Conservation (phyloP, 2,888 invertebrate genomes). For the Sminthurides aquaticus region DNA sequence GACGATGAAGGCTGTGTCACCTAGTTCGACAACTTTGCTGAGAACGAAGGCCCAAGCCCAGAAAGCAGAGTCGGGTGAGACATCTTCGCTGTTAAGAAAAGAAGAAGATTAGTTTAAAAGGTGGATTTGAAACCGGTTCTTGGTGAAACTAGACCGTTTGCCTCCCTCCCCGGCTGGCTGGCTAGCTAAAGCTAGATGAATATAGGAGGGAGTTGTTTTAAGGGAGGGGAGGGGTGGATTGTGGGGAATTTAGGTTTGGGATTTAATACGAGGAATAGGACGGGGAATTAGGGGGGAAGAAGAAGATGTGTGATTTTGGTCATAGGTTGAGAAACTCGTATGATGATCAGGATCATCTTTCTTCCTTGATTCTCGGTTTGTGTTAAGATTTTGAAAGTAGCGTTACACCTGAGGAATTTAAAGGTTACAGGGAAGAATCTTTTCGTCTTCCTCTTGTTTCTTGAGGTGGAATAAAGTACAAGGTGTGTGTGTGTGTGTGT, state of each 20-base stretch:
- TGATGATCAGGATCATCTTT: too few species aligned
- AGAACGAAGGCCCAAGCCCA: slow-evolving; percentile 34
- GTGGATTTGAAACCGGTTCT: not conserved
- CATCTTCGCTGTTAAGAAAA: slow-evolving; percentile 29
- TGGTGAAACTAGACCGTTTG: not conserved
- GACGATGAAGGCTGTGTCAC: slow-evolving; percentile 21
- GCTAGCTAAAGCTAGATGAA: too few species aligned
- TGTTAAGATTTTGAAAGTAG: not conserved
- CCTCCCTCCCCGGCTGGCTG: too few species aligned
- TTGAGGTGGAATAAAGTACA: too few species aligned
- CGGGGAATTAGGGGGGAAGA: not conserved
- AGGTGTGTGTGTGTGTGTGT: too few species aligned
- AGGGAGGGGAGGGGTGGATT: too few species aligned
- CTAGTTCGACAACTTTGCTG: slow-evolving; percentile 28
- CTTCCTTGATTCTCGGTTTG: not conserved
- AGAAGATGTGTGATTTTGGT: not conserved
- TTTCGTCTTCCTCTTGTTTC: too few species aligned
- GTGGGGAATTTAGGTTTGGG: too few species aligned
- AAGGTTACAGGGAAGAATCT: not conserved
- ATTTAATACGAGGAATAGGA: not conserved
- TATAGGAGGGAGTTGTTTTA: too few species aligned
- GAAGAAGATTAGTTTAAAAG: not conserved
- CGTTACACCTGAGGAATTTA: not conserved
- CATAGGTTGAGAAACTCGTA: not conserved
- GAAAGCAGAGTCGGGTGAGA: slow-evolving; percentile 32